phyloP scores from a whole-genome alignment of 2,888 invertebrate genomes.

The Entomobrya multifasciata region DNA sequence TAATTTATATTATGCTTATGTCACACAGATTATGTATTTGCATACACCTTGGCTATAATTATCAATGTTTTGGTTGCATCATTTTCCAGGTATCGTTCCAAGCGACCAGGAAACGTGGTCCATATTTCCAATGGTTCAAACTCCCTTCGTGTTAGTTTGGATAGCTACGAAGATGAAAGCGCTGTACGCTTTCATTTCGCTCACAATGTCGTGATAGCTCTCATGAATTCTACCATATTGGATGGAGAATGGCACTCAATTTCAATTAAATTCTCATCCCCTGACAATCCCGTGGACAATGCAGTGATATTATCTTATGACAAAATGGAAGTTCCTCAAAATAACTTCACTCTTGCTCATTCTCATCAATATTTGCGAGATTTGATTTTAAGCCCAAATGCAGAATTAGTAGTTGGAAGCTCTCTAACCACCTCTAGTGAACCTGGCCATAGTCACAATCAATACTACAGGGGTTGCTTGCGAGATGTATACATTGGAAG shows the following conservation, averaged over 20 bases:
- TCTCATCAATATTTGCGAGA: constrained; percentile 63
- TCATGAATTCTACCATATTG: constrained; percentile 25
- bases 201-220: neutral
- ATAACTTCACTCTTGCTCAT: neutral
- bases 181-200: constrained; percentile 14
- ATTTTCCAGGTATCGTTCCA: constrained; percentile 45
- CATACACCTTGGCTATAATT: no score
- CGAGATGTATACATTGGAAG: constrained; percentile 92
- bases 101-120: constrained; percentile 55
- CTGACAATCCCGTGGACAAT: neutral
- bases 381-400: constrained; percentile 51
- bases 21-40: no score
- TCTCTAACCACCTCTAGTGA: constrained; percentile 34
- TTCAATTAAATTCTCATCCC: constrained; percentile 64
- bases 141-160: constrained; percentile 64
- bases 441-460: constrained; percentile 66
- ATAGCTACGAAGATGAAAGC: constrained; percentile 52
- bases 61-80: no score
- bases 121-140: constrained; percentile 62
- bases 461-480: constrained; percentile 89
- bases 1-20: no score
- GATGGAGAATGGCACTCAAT: constrained; percentile 59
- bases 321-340: constrained; percentile 3
- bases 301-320: neutral
- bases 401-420: constrained; percentile 75